Evolutionary conservation across 1,140 invertebrate species (phyloP).

Genomic region (Drosophila oshimai): DNA sequence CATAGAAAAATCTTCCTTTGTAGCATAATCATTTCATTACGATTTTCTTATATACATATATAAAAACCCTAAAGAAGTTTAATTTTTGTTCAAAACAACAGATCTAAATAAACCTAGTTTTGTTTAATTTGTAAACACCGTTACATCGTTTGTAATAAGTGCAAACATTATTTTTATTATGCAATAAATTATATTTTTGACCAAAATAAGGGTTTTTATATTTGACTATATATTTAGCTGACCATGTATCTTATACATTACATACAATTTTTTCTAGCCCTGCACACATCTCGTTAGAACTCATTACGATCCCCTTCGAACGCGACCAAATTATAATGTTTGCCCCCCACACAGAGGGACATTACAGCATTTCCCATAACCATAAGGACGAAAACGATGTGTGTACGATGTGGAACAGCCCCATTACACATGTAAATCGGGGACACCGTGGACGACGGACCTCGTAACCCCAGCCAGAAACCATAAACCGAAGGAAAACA

Average conservation of each 20-base stretch:
- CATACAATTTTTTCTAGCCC: no score
- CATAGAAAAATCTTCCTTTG: no score
- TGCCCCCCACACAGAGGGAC: slow-evolving; percentile 2
- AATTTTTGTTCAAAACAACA: no score
- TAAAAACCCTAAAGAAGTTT: no score
- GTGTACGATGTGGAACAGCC: slow-evolving; percentile 6
- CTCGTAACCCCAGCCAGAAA: neutral
- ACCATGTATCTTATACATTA: neutral
- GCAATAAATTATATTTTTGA: no score
- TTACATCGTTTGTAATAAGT: no score
- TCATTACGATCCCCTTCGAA: neutral
- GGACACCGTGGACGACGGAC: slow-evolving; percentile 5
- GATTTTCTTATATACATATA: no score
- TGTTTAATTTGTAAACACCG: no score
- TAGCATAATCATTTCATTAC: no score
- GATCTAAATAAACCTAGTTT: no score
- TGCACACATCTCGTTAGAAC: neutral
- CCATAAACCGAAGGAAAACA: neutral
- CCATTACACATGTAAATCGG: slow-evolving; percentile 39
- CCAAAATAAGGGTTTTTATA: no score
- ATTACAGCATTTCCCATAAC: neutral
- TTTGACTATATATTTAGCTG: neutral
- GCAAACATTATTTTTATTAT: no score
- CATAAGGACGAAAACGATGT: slow-evolving; percentile 28
- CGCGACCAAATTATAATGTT: neutral